Conservation (phyloP, 2,797 vertebrate species). For the Rhinogobio ventralis region DNA sequence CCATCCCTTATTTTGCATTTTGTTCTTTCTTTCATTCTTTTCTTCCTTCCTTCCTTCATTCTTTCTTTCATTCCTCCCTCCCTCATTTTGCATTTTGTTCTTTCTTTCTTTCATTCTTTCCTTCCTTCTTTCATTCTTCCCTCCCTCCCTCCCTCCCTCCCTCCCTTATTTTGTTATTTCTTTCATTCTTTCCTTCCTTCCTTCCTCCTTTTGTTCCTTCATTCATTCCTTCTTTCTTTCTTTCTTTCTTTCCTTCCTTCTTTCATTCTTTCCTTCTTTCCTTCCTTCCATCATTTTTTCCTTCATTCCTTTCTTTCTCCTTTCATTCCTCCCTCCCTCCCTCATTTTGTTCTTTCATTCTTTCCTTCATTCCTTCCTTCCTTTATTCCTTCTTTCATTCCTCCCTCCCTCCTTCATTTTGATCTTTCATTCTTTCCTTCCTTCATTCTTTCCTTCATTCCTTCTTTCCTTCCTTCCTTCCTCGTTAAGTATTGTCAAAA, state of each 20-base stretch:
- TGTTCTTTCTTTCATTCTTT: too few species aligned
- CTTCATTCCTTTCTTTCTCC: neutral
- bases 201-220: accelerated
- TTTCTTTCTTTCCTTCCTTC: accelerated
- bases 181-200: too few species aligned
- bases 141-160: too few species aligned
- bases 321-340: neutral
- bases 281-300: neutral
- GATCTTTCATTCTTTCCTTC: neutral
- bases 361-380: neutral
- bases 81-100: too few species aligned
- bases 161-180: too few species aligned
- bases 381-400: neutral
- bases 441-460: neutral
- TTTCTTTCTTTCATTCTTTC: too few species aligned
- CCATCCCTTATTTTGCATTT: too few species aligned
- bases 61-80: neutral
- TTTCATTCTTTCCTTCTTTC: neutral
- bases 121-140: too few species aligned
- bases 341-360: neutral
- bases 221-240: neutral
- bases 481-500: neutral
- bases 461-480: neutral
- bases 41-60: neutral
- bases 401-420: too few species aligned